Evolutionary conservation across 2,797 vertebrate genomes (phyloP), one percentile per base, ranked within the genome.

Genomic region (Sciaenops ocellatus): DNA sequence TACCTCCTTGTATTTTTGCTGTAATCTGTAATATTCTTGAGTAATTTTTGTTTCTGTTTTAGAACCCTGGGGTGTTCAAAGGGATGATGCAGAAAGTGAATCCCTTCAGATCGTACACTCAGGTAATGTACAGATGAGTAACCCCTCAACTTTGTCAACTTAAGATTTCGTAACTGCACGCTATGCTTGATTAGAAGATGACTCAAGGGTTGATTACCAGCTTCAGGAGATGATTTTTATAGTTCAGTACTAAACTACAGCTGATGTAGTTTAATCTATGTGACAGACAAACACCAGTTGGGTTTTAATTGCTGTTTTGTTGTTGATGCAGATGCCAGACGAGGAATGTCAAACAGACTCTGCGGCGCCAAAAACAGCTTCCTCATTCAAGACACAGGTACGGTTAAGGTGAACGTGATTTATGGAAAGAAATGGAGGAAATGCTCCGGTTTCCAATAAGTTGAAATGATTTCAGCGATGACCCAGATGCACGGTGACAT

Each of bases 31-130:
- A 34, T 34, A 34, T 7, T 34, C 26, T 57, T 46, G 6, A 67
- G 0, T 42, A 1, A 12, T 60, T n/a, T 18, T 3, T 78, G 9
- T 62, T 5, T 79, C 62, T 85, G 10, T 79, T 78, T n/a, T 11
- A 95, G 93, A 92, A 77, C 60, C 83, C 76, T 0, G 89, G 90
- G 2, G 38, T 28, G 67, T 78, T 94, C 8, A 92, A 80, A 84
- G 92, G 83, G 20, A 82, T 92, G 69, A 86, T 92, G 75, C 87
- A 94, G 74, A 93, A 91, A 85, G 88, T 92, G 0, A 95, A 93
- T 60, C 89, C 90, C 0, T 92, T 94, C 8, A 92, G 54, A 69
- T 87, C 88, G 1, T 44, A 20, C 69, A 28, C 85, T 16, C 91
- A 91, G 91, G 90, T 93, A 87, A 22, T 11, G n/a, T 6, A 2